Evolutionary conservation across 2,113 vertebrate genomes (phyloP).

Genomic region (Diadophis punctatus): DNA sequence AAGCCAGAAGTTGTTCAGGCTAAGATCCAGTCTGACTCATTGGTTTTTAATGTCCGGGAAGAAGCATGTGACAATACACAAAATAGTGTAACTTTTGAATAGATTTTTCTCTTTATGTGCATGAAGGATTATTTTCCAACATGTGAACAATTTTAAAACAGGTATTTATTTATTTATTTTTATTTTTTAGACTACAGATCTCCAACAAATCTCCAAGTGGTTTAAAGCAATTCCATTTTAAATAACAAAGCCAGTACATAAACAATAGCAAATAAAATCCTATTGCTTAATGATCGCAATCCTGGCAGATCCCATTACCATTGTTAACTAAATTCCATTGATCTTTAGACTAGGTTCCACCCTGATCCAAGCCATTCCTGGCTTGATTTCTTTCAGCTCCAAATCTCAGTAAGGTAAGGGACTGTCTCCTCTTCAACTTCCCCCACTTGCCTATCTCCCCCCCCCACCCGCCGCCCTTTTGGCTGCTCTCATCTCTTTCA

Average conservation of each 20-base stretch:
- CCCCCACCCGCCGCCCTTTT: background rate
- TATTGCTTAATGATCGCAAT: too few relatives aligned
- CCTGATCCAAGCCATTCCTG: too few relatives aligned
- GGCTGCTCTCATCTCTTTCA: slow-evolving; percentile 4
- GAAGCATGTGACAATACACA: background rate
- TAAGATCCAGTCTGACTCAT: background rate
- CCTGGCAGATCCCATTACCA: too few relatives aligned
- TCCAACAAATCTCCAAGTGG: background rate
- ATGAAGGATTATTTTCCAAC: background rate
- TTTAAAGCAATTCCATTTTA: background rate
- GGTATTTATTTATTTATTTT: background rate
- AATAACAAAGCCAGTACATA: background rate
- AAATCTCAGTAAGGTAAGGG: too few relatives aligned
- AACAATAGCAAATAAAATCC: background rate
- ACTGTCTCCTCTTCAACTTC: too few relatives aligned
- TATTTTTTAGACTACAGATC: background rate
- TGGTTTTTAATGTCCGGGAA: background rate
- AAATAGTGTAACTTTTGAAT: background rate
- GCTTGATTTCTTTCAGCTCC: too few relatives aligned
- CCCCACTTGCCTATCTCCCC: too few relatives aligned
- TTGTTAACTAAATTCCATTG: too few relatives aligned
- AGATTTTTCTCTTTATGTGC: background rate
- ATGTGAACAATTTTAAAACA: background rate
- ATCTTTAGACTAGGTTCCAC: too few relatives aligned
- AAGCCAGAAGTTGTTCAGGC: background rate